phyloP scores from a whole-genome alignment of 2,888 invertebrate genomes.

The Synergus itoensis region DNA sequence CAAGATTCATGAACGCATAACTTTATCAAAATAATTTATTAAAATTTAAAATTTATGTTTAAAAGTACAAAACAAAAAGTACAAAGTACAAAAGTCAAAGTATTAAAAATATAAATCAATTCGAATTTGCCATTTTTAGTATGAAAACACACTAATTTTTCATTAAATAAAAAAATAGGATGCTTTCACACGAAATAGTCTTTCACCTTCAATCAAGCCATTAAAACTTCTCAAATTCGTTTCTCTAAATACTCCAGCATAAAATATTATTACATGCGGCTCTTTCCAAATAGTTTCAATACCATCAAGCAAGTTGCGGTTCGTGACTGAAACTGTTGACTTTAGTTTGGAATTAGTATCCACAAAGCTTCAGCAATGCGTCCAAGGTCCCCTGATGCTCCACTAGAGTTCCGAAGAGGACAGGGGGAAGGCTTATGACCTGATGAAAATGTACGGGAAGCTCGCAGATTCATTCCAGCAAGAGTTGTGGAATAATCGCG shows the following conservation, averaged over 20 bases:
- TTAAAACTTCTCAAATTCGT: not conserved
- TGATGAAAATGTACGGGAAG: conserved; percentile 27
- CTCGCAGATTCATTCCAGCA: conserved; percentile 42
- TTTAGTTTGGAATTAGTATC: conserved; percentile 8
- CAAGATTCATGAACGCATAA: not conserved
- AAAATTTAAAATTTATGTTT: no score
- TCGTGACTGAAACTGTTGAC: not conserved
- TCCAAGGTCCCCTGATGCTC: not conserved
- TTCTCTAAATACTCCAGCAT: not conserved
- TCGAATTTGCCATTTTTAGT: no score
- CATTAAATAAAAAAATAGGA: no score
- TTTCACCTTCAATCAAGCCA: not conserved
- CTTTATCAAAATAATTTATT: no score
- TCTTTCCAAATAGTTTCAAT: not conserved
- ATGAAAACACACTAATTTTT: no score
- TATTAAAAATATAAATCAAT: no score
- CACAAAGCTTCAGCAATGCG: not conserved
- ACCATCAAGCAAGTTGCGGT: not conserved
- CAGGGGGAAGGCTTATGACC: conserved; percentile 19
- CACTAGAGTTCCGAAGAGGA: not conserved
- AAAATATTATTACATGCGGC: not conserved
- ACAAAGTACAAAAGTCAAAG: no score
- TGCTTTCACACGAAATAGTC: no score
- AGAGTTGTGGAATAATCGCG: conserved; percentile 44
- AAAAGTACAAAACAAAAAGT: no score